phyloP scores from a whole-genome alignment of 35 echinoderm and acorn worm species.

The Ophioderma brevispina region DNA sequence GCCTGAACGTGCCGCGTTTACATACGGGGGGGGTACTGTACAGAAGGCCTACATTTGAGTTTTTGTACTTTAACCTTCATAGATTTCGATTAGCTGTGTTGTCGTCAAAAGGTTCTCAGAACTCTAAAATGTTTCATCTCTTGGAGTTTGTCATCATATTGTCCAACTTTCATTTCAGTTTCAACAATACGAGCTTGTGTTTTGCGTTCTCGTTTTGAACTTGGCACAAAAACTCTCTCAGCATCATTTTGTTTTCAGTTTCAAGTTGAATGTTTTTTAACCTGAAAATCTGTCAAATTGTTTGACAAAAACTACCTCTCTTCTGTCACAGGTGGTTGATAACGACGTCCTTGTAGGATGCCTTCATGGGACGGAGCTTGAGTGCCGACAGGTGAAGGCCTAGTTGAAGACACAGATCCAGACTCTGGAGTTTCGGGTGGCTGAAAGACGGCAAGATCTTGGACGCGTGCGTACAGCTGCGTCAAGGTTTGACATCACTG shows the following conservation, averaged over 20 bases:
- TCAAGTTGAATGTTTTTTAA: neutral
- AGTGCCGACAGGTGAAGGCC: neutral
- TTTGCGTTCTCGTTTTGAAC: neutral
- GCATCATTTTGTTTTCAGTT: neutral
- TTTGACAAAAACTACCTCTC: too few species aligned
- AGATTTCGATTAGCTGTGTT: neutral
- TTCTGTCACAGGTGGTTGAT: neutral
- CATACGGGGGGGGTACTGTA: too few species aligned
- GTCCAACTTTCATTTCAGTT: neutral
- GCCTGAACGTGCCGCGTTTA: neutral
- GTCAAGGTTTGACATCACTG: too few species aligned
- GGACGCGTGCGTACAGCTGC: too few species aligned
- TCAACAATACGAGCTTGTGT: neutral
- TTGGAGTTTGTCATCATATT: too few species aligned
- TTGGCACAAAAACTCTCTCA: neutral
- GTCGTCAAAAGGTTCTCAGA: too few species aligned
- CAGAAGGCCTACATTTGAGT: neutral
- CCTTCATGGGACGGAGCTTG: neutral
- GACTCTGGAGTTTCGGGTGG: too few species aligned
- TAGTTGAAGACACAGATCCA: too few species aligned
- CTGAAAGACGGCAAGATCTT: too few species aligned
- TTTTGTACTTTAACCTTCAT: neutral
- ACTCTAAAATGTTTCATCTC: too few species aligned
- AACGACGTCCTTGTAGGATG: too few species aligned
- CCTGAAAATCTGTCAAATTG: neutral